Conservation (phyloP, 1,140 invertebrate species). For the Solenopsis invicta region DNA sequence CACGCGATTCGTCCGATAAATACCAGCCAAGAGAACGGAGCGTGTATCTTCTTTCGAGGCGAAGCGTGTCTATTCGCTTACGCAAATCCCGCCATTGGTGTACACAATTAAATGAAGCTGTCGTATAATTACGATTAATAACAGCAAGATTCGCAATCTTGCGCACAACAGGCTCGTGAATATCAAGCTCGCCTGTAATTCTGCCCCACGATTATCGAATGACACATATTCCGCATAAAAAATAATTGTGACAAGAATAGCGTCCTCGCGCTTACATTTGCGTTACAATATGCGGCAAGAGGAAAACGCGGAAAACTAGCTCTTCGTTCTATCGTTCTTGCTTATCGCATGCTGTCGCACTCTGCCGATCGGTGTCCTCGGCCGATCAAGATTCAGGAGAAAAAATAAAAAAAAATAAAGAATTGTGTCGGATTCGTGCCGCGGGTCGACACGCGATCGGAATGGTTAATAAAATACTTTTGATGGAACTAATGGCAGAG, state of each 20-base stretch:
- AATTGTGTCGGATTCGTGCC: constrained; percentile 41
- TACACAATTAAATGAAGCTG: neutral
- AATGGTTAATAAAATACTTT: constrained; percentile 55
- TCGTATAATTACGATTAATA: constrained; percentile 33
- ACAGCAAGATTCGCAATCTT: constrained; percentile 43
- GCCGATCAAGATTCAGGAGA: constrained; percentile 38
- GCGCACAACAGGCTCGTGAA: constrained; percentile 5
- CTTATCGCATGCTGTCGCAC: constrained; percentile 57
- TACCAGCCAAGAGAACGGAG: constrained; percentile 13
- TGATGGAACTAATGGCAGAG: constrained; percentile 64
- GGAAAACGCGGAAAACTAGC: neutral
- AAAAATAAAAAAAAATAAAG: constrained; percentile 26
- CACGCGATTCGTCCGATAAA: constrained; percentile 58
- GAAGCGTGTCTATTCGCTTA: constrained; percentile 28
- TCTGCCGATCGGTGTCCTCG: constrained; percentile 34
- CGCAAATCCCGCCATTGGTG: constrained; percentile 21
- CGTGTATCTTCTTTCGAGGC: constrained; percentile 16
- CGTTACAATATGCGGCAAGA: neutral
- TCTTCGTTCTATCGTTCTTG: constrained; percentile 45
- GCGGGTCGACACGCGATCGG: constrained; percentile 59
- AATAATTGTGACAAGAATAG: constrained; percentile 53
- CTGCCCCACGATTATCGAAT: constrained; percentile 14
- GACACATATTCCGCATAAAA: constrained; percentile 32
- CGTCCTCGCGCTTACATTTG: constrained; percentile 35
- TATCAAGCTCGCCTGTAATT: constrained; percentile 10